phyloP scores from a whole-genome alignment of 2,888 invertebrate species.

The Drosophila silvestris region DNA sequence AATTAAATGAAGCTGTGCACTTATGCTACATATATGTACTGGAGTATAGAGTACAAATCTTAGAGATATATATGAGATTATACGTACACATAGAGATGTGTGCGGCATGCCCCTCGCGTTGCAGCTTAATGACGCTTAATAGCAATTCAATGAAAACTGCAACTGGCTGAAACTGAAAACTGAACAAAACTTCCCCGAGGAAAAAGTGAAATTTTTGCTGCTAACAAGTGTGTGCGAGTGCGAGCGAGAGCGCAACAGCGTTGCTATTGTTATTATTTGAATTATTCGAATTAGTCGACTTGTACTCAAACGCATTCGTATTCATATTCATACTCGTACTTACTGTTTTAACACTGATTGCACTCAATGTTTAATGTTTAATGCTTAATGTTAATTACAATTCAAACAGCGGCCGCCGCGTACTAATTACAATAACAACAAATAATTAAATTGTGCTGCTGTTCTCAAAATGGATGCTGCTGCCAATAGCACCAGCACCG shows the following conservation, averaged over 20 bases:
- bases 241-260: slow-evolving; percentile 6
- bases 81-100: neutral
- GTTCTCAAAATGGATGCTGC: slow-evolving; percentile 49
- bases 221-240: neutral
- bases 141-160: slow-evolving; percentile 58
- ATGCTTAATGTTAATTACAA: slow-evolving; percentile 38
- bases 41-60: slow-evolving; percentile 23
- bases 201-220: slow-evolving; percentile 53
- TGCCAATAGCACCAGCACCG: slow-evolving; percentile 5
- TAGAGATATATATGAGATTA: slow-evolving; percentile 1
- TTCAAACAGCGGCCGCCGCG: slow-evolving; percentile 41
- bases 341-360: slow-evolving; percentile 10
- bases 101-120: slow-evolving; percentile 25
- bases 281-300: slow-evolving; percentile 27
- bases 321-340: slow-evolving; percentile 6
- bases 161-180: slow-evolving; percentile 45
- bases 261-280: slow-evolving; percentile 26
- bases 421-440: slow-evolving; percentile 33
- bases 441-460: slow-evolving; percentile 35
- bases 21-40: slow-evolving; percentile 28
- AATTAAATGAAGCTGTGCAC: slow-evolving; percentile 52
- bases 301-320: neutral
- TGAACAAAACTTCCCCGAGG: slow-evolving; percentile 31
- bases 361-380: slow-evolving; percentile 34
- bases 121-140: slow-evolving; percentile 53